Evolutionary conservation across 2,797 vertebrate species (phyloP), one percentile per base, ranked within the genome.

Genomic region (Peromyscus attwateri): DNA sequence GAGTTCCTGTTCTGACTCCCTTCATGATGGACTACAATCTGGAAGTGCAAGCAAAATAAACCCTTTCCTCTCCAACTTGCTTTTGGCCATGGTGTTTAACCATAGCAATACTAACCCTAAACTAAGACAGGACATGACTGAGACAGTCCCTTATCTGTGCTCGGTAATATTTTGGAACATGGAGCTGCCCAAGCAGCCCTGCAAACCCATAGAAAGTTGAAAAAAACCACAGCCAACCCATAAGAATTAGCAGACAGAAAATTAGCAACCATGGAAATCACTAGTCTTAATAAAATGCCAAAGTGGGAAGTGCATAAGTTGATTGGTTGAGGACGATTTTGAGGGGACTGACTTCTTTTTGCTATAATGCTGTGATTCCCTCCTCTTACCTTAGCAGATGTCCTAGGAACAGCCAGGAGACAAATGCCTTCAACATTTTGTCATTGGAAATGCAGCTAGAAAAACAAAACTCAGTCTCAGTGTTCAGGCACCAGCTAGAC

Each of bases 401-500:
- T 92, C 89, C 96, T 60, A 94, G 95, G 68, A 98, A 43, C 57
- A 97, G 95, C 91, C 94, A 85, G 93, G 84, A 92, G 95, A 93
- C 95, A 21, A 85, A 97, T 90, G 23, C 87, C 93, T 97, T 96
- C 84, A 77, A 95, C 95, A 97, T 94, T 98, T 96, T 98, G 92
- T 97, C 95, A 97, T 8, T 97, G 84, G 62, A 98, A 97, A 83
- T 96, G 97, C 92, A 97, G 89, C 68, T 97, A 98, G 89, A 91
- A 97, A 98, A 98, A 95, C 88, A 98, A 98, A 97, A 0, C n/a
- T 23, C 62, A 46, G 85, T 95, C 95, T 96, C 81, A 82, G 95
- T 91, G 73, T 97, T 97, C 83, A 77, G 75, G 97, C 96, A 89
- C 96, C 92, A 88, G 94, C 95, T 70, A 82, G 95, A 95, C 92